Evolutionary conservation across 2,888 invertebrate genomes (phyloP).

Genomic region (Erynnis tages): DNA sequence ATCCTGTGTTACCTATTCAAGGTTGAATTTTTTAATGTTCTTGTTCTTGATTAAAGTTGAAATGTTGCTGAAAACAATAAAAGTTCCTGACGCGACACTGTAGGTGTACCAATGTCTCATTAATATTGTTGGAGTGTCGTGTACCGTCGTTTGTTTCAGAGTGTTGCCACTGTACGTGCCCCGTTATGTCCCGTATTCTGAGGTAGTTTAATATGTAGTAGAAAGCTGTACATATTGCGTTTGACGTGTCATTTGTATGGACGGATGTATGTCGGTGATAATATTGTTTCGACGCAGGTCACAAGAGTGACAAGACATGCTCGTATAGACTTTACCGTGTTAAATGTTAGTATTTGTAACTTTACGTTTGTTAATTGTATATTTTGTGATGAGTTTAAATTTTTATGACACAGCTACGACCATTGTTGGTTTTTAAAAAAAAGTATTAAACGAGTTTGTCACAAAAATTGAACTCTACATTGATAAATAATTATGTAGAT

Average conservation of each 20-base stretch:
- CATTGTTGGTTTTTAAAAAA: too few relatives aligned
- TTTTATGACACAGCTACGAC: too few relatives aligned
- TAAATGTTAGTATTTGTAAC: neutral
- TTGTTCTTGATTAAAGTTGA: too few relatives aligned
- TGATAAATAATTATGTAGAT: too few relatives aligned
- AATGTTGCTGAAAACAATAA: neutral
- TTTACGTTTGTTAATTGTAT: neutral
- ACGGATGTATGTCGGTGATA: neutral
- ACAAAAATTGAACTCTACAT: too few relatives aligned
- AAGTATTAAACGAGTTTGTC: too few relatives aligned
- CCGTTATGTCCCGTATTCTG: neutral
- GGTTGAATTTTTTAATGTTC: too few relatives aligned
- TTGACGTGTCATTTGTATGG: constrained; percentile 5
- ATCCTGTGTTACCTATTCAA: too few relatives aligned
- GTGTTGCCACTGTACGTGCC: neutral
- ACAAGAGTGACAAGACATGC: neutral
- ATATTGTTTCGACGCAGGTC: neutral
- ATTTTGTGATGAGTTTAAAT: neutral
- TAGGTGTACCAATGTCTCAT: too few relatives aligned
- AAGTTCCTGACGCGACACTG: neutral
- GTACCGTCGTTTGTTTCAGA: neutral
- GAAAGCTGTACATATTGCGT: constrained; percentile 9
- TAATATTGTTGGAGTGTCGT: neutral
- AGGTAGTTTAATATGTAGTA: constrained; percentile 4
- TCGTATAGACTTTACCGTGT: neutral